Evolutionary conservation across 2,888 invertebrate species (phyloP), one percentile per base, ranked within the genome.

Genomic region (Chorisops tibialis): DNA sequence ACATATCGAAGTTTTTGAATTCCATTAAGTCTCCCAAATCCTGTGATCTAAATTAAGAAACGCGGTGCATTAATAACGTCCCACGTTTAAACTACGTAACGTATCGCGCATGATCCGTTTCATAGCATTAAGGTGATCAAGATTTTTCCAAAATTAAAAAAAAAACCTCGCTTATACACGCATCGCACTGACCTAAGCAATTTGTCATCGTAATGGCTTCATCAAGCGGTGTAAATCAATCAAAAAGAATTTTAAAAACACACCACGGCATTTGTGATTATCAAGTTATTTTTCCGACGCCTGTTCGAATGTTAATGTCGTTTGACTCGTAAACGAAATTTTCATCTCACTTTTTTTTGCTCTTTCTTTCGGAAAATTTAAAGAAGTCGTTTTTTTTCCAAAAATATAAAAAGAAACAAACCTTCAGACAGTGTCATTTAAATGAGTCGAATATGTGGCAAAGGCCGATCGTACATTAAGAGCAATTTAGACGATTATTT

Each of bases 401-500:
- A 56, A 56, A 56, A 43, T 56, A 56, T 30, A 43, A 56, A 54
- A 19, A 41, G 11, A 39, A 7, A 51, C 30, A 54, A 54, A 22
- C 52, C 41, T 54, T 54, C 41, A 22, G n/a, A n/a, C 21, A 39
- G 16, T 56, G 56, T 56, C 56, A 56, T 22, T 56, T 45, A 56
- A 45, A 56, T 43, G 45, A 56, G 30, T 30, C 30, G 30, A 30
- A 9, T 30, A 39, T 30, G 35, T 43, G 45, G 35, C 43, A 45
- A 45, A 56, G 56, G 56, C 56, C 56, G 43, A 56, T 56, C 56
- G 35, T 45, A 56, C 56, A 56, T 56, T 56, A 56, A 56, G 30
- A 56, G 56, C 56, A 45, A 56, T 56, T 56, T 56, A 30, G 56
- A 56, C 30, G 30, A 43, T 54, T 54, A 39, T 54, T 54, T 43